Base-by-base conservation (phyloP, 2,113 vertebrate genomes). In the Lanius collurio region DNA sequence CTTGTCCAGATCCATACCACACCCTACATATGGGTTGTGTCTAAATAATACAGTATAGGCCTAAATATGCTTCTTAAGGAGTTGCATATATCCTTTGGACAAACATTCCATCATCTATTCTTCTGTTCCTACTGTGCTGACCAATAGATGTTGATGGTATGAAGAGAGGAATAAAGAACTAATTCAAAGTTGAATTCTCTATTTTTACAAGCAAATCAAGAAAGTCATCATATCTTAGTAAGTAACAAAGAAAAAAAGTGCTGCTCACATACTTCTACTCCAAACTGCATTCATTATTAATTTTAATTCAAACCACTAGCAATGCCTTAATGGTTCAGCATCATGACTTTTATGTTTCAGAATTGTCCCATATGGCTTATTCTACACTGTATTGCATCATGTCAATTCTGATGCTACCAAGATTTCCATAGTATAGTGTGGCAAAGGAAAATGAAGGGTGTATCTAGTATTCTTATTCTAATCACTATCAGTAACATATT, bases 21-120 rank as follows among this genome's bases (percentile, higher is more conserved):
- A 75, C 76, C 90, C 92, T 90, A 15, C 94, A 95, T 92, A 95
- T 92, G 94, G 64, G n/a, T 86, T 96, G 28, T 86, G 79, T 95
- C 93, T 95, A 95, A 96, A 89, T 89, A 85, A 63, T 86, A 53
- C 52, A 81, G 4, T 60, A 39, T 84, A 81, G 57, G 14, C 44
- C 89, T 94, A 94, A 95, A 90, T 82, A 83, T 74, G 68, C 44
- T 85, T 74, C 28, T 82, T 92, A 96, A 96, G 49, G 52, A 90
- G 26, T 88, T 95, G 56, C 79, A 90, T 60, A 71, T 93, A 90
- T 70, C 44, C 28, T 95, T 90, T 90, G 68, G 28, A 90, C 12
- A 90, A 92, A 26, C 33, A 68, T 78, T 78, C 22, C 57, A 37
- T 74, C 86, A 52, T 41, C 57, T 77, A 33, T 78, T 78, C 27